phyloP scores from a whole-genome alignment of 2,113 vertebrate genomes.

The Chaetura pelagica region DNA sequence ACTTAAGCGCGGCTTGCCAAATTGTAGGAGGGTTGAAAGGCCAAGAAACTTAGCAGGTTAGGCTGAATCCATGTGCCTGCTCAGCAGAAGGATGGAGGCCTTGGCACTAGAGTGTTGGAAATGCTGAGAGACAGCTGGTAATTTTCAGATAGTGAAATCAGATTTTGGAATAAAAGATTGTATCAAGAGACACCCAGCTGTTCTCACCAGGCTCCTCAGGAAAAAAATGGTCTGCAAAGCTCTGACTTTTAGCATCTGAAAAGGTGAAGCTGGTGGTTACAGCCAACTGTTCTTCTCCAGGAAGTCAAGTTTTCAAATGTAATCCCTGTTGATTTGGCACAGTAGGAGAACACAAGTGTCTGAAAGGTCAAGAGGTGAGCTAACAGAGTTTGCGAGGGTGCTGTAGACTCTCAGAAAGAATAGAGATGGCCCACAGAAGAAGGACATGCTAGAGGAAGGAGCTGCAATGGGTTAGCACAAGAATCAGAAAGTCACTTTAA shows the following conservation, averaged over 20 bases:
- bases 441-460: not conserved
- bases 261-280: not conserved
- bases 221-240: not conserved
- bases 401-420: not conserved
- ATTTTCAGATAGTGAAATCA: not conserved
- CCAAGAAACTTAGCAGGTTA: not conserved
- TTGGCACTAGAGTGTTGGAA: not conserved
- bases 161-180: not conserved
- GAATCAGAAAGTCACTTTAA: not conserved
- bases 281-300: not conserved
- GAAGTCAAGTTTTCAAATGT: not conserved
- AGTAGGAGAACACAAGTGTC: not conserved
- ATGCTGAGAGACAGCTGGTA: not conserved
- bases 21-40: accelerated
- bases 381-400: not conserved
- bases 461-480: not conserved
- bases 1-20: not conserved
- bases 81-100: not conserved
- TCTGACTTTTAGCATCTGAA: not conserved
- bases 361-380: not conserved
- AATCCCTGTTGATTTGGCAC: not conserved
- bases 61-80: not conserved
- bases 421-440: no score
- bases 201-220: not conserved
- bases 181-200: not conserved